phyloP scores from a whole-genome alignment of 37 sponge, comb jelly and placozoan species.

The Hexactinellida sp. region DNA sequence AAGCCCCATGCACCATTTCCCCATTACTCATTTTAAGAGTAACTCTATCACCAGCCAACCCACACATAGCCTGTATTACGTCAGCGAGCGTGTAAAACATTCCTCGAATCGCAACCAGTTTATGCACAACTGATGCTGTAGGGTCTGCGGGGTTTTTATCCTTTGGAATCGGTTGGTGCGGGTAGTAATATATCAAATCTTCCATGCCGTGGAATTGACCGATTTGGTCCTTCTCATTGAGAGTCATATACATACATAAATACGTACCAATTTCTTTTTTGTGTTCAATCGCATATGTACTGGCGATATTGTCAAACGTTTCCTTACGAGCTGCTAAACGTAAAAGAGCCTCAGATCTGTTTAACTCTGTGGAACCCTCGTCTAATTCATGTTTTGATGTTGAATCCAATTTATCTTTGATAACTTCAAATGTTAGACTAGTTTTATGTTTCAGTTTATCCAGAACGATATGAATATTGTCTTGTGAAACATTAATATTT shows the following conservation, averaged over 20 bases:
- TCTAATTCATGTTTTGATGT: background rate
- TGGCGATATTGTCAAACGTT: background rate
- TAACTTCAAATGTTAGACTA: background rate
- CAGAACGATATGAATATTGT: background rate
- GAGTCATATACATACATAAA: slow-evolving; percentile 1
- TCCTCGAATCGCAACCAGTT: background rate
- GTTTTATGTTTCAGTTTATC: background rate
- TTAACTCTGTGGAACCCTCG: background rate
- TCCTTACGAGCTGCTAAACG: background rate
- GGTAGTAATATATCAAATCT: background rate
- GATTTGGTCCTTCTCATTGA: background rate
- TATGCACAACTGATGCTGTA: background rate
- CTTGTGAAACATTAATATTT: background rate
- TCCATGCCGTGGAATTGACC: background rate
- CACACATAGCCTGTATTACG: background rate
- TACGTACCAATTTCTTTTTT: background rate
- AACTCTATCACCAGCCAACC: background rate
- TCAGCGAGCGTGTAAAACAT: background rate
- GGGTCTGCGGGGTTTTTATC: background rate
- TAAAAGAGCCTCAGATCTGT: background rate
- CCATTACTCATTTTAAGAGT: background rate
- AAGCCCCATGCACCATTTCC: background rate
- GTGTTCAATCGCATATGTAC: background rate
- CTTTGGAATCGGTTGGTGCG: background rate
- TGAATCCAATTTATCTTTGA: too few relatives aligned